phyloP scores from a whole-genome alignment of 1,140 invertebrate species.

The Camponotus pennsylvanicus region DNA sequence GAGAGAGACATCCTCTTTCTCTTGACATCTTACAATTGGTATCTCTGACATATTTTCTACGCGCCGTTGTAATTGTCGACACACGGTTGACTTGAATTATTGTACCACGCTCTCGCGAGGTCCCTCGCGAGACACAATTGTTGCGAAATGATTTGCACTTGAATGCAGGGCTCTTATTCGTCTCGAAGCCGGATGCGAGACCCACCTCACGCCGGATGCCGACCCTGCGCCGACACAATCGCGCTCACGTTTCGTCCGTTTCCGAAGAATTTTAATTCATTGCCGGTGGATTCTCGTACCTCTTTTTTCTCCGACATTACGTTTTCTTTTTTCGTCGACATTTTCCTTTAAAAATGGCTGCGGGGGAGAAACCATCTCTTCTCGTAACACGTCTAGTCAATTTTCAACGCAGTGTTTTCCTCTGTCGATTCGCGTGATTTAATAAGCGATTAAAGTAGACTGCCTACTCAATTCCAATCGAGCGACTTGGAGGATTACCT shows the following conservation, averaged over 20 bases:
- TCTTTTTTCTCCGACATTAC: neutral
- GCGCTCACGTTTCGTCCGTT: slow-evolving; percentile 31
- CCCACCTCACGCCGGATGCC: slow-evolving; percentile 77
- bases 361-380: slow-evolving; percentile 14
- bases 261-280: slow-evolving; percentile 44
- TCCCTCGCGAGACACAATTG: slow-evolving; percentile 72
- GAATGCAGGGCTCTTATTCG: slow-evolving; percentile 78
- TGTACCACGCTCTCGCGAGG: slow-evolving; percentile 69
- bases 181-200: slow-evolving; percentile 77
- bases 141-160: slow-evolving; percentile 82
- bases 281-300: slow-evolving; percentile 31
- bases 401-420: neutral
- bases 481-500: slow-evolving; percentile 40
- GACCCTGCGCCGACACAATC: slow-evolving; percentile 64
- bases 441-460: slow-evolving; percentile 8
- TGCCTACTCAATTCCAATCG: slow-evolving; percentile 26
- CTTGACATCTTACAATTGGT: neutral
- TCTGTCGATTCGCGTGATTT: slow-evolving; percentile 41
- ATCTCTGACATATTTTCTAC: neutral
- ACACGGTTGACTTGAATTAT: slow-evolving; percentile 8
- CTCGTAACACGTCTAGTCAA: slow-evolving; percentile 9
- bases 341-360: slow-evolving; percentile 8
- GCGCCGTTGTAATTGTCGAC: slow-evolving; percentile 36
- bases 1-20: neutral
- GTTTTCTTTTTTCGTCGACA: neutral